phyloP scores from a whole-genome alignment of 2,797 vertebrate genomes.

The Apodemus agrarius region DNA sequence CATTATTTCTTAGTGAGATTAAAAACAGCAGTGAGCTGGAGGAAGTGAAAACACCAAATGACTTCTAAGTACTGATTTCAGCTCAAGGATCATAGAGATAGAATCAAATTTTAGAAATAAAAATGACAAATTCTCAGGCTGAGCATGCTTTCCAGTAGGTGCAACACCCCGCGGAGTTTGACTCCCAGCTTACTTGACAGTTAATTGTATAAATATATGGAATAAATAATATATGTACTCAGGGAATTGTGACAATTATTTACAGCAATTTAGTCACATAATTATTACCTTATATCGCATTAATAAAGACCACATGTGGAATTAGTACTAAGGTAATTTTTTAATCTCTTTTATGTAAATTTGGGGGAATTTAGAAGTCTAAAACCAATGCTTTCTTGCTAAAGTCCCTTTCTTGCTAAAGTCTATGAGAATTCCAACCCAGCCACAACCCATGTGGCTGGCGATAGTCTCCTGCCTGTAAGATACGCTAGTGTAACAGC shows the following conservation, averaged over 20 bases:
- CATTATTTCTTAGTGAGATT: neutral
- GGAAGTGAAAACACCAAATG: neutral
- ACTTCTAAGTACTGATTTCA: constrained; percentile 1
- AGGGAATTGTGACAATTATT: neutral
- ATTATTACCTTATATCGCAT: neutral
- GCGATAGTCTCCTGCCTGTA: neutral
- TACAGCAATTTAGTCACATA: neutral
- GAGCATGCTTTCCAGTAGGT: neutral
- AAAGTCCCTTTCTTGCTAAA: neutral
- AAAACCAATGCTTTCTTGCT: neutral
- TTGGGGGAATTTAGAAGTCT: neutral
- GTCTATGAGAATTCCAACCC: neutral
- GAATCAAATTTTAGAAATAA: constrained; percentile 36
- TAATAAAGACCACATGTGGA: neutral
- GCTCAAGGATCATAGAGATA: neutral
- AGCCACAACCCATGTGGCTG: neutral
- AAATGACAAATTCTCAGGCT: neutral
- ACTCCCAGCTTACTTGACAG: neutral
- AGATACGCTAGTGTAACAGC: too few species aligned
- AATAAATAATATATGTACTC: neutral
- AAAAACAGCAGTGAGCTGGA: neutral
- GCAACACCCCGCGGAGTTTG: rapidly evolving
- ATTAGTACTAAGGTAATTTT: neutral
- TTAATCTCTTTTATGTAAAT: neutral
- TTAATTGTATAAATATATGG: neutral